Evolutionary conservation across 37 sponge, comb jelly and placozoan genomes (phyloP).

Genomic region (Diacarnus erythraeanus): DNA sequence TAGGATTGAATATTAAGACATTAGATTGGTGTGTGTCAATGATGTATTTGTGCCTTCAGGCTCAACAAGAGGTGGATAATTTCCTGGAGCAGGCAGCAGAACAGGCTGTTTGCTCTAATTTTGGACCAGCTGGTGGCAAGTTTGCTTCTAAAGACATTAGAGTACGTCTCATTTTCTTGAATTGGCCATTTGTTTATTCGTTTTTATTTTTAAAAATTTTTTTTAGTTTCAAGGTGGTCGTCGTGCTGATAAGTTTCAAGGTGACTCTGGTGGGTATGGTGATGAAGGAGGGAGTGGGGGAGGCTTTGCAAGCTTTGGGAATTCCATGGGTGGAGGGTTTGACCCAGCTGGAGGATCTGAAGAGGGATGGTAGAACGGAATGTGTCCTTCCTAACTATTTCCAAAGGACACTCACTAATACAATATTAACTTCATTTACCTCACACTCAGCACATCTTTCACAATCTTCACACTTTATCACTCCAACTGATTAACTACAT

Average conservation of each 20-base stretch:
- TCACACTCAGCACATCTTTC: too few relatives aligned
- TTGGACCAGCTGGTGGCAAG: slow-evolving; percentile 73
- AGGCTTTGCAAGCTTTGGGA: slow-evolving; percentile 20
- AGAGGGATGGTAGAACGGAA: background rate
- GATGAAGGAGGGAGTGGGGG: slow-evolving; percentile 29
- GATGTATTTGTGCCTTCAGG: slow-evolving; percentile 26
- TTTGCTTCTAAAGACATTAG: slow-evolving; percentile 91
- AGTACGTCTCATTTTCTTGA: slow-evolving; percentile 17
- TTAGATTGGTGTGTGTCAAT: background rate
- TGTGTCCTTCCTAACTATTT: too few relatives aligned
- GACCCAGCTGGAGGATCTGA: background rate
- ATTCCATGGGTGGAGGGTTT: slow-evolving; percentile 12
- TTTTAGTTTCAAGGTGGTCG: slow-evolving; percentile 33
- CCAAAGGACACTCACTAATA: too few relatives aligned
- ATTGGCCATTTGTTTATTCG: background rate
- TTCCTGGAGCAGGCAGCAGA: slow-evolving; percentile 88
- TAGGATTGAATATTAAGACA: background rate
- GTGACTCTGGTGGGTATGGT: slow-evolving; percentile 16
- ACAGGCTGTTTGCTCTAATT: slow-evolving; percentile 76
- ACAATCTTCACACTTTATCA: too few relatives aligned
- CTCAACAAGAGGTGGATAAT: slow-evolving; percentile 88
- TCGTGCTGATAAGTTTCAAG: background rate
- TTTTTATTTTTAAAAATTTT: background rate
- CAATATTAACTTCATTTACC: too few relatives aligned
- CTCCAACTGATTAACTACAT: too few relatives aligned